These are phyloP conservation scores for Mercenaria mercenaria DNA, from an alignment of 1,140 invertebrate species.

Conservation along the genomic window DNA sequence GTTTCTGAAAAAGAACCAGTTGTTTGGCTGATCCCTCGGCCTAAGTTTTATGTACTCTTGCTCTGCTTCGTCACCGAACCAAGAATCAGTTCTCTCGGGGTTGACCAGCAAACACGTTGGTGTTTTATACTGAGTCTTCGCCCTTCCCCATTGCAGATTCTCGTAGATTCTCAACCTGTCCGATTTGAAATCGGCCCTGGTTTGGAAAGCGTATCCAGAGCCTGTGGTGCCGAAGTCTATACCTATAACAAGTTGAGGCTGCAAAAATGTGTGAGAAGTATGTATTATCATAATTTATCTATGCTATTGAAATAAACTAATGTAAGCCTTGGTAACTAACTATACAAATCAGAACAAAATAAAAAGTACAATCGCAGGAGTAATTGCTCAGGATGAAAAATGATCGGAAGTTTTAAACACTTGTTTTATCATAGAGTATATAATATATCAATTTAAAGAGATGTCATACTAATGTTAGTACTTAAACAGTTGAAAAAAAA, in stretches of 20 bases:
- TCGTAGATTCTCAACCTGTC: constrained; percentile 29
- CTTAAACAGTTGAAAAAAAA: no score
- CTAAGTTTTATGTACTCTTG: constrained; percentile 26
- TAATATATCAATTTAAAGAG: no score
- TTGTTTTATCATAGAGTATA: no score
- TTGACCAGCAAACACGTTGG: constrained; percentile 26
- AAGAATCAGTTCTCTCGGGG: not conserved
- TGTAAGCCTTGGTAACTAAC: no score
- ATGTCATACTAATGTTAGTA: no score
- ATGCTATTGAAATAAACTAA: no score
- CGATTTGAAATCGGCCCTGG: not conserved
- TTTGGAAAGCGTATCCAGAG: constrained; percentile 50
- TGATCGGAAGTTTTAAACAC: no score
- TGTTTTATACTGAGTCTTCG: not conserved
- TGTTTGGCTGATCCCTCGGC: not conserved
- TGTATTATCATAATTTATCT: no score
- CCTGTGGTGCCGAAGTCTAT: constrained; percentile 55
- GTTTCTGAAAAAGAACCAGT: constrained; percentile 56
- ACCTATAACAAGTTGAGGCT: constrained; percentile 37
- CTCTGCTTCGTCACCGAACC: constrained; percentile 59
- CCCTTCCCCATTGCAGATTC: constrained; percentile 13
- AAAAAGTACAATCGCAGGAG: no score
- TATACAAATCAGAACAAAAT: no score
- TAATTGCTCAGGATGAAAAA: no score
- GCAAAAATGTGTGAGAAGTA: no score